A percentile compares a stretch with the other conserved stretches of the same genome.
phyloP scores from a whole-genome alignment of 2,113 vertebrate genomes.

The Hypocryptadius cinnamomeus region DNA sequence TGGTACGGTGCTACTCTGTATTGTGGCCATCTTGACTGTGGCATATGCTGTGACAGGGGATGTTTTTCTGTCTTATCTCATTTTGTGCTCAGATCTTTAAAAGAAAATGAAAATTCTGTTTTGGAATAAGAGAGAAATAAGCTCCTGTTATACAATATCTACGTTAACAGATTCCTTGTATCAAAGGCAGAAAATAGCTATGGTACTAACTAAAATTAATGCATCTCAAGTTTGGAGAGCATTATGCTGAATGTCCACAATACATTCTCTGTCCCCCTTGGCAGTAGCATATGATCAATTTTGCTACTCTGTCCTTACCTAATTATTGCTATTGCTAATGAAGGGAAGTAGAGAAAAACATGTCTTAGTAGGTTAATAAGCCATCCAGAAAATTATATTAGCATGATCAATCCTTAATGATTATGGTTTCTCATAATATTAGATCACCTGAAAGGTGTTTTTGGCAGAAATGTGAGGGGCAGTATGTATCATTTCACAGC shows the following conservation, averaged over 20 bases:
- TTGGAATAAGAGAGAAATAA: neutral
- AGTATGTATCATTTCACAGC: slow-evolving; percentile 4
- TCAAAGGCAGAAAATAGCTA: slow-evolving; percentile 19
- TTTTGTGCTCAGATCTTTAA: neutral
- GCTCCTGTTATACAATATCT: neutral
- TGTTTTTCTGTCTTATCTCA: neutral
- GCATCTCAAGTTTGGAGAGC: slow-evolving; percentile 10
- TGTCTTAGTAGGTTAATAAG: slow-evolving; percentile 71
- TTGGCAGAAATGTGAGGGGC: neutral
- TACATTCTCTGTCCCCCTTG: slow-evolving; percentile 20
- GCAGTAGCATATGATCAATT: slow-evolving; percentile 59
- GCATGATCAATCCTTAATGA: slow-evolving; percentile 66
- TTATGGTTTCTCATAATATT: slow-evolving; percentile 64
- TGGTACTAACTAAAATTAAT: slow-evolving; percentile 17
- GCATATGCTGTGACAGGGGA: neutral
- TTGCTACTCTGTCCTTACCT: slow-evolving; percentile 58
- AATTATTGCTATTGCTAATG: slow-evolving; percentile 67
- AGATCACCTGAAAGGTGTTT: slow-evolving; percentile 64
- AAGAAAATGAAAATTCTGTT: neutral
- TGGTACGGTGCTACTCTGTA: neutral
- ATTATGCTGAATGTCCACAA: slow-evolving; percentile 28
- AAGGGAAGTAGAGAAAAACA: slow-evolving; percentile 70
- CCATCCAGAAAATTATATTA: slow-evolving; percentile 73
- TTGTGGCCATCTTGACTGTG: neutral
- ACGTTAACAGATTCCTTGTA: neutral